phyloP scores from a whole-genome alignment of 2,888 invertebrate genomes.

The Athalia cordata region DNA sequence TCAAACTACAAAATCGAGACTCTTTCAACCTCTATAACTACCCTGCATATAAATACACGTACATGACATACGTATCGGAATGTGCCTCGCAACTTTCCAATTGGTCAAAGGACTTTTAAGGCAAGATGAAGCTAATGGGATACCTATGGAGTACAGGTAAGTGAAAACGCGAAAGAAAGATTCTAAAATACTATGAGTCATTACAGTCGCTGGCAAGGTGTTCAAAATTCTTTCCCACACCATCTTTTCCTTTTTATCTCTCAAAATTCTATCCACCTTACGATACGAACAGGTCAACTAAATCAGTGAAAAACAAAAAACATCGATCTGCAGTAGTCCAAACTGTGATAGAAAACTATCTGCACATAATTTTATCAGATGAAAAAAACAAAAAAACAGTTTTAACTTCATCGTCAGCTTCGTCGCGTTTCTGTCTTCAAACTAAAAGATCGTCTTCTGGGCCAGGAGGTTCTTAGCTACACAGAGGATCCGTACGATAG shows the following conservation, averaged over 20 bases:
- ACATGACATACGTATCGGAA: not conserved
- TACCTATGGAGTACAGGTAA: not conserved
- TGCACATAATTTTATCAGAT: constrained; percentile 19
- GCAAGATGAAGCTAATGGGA: not conserved
- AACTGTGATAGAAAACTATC: not conserved
- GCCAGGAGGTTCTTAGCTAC: constrained; percentile 4
- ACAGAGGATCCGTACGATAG: constrained; percentile 17
- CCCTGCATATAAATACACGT: not conserved
- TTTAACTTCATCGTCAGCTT: not conserved
- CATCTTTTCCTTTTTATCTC: too few species aligned
- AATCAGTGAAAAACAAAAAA: too few species aligned
- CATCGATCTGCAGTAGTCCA: too few species aligned
- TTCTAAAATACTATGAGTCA: not conserved
- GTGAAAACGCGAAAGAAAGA: not conserved
- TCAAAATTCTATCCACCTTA: too few species aligned
- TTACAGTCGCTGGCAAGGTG: too few species aligned
- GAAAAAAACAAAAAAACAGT: not conserved
- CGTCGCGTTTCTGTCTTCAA: not conserved
- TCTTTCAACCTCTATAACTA: too few species aligned
- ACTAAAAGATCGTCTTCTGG: not conserved
- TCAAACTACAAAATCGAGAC: too few species aligned
- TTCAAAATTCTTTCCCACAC: too few species aligned
- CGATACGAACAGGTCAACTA: too few species aligned
- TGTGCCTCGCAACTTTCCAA: constrained; percentile 20
- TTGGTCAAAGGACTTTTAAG: constrained; percentile 23